Evolutionary conservation across 2,888 invertebrate species (phyloP), one percentile per base, ranked within the genome.

Genomic region (Macrostomum cliftonense): DNA sequence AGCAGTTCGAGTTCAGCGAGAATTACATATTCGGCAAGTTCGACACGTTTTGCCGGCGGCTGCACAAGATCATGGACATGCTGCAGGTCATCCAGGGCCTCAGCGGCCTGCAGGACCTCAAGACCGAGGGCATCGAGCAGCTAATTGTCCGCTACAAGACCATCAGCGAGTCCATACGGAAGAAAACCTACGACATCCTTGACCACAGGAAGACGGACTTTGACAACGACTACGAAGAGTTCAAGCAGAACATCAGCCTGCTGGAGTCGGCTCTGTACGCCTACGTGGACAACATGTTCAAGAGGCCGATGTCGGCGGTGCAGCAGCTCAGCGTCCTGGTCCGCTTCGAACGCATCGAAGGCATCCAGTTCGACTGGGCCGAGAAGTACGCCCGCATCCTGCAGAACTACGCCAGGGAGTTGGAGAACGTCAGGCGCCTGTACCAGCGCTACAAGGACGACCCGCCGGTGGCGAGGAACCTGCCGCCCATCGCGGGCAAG

Each of bases 21-120:
- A 89, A 89, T 65, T 89, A 89, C 63, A 89, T 93, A 1, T 93
- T 93, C 67, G 93, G 93, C 38, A 87, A 89, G 73, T 91, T 91
- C 62, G 88, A 91, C 63, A 82, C 85, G 0, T 93, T 93, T 68
- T 89, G 89, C 64, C 81, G 80, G 55, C 77, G 91, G 37, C 73
- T 93, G 14, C 78, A 80, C 57, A 84, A 85, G 66, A 85, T 93
- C 39, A 79, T 86, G 14, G 77, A 80, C 1, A 83, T 88, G 78
- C 86, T 91, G 60, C 82, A 86, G 71, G 75, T 86, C 40, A 83
- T 91, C 65, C 85, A 89, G 56, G 84, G 58, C 70, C 89, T 54
- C 82, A 85, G 67, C 78, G 80, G 61, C 42, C 72, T 89, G 12
- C 84, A 85, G 57, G 84, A 85, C 45, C 60, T 68, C 45, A 64